Percentiles rank a stretch among this genome's conserved stretches.
These are phyloP conservation scores for Lipotes vexillifer DNA, from an alignment of 2,113 vertebrate genomes.

Conservation along the genomic window DNA sequence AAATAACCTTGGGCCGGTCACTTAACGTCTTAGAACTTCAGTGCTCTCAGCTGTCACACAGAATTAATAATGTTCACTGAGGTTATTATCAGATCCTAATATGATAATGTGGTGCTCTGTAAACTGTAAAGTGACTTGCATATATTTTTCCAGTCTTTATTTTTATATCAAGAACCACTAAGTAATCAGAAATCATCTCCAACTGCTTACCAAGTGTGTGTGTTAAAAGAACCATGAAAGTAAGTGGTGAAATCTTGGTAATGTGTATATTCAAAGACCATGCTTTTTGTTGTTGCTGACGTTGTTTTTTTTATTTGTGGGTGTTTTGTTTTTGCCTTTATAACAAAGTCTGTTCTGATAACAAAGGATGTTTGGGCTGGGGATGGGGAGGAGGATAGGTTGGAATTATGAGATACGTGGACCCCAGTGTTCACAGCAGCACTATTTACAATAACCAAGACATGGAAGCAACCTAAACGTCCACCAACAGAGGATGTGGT, in stretches of 20 bases:
- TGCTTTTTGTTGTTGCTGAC: neutral
- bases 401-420: neutral
- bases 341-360: neutral
- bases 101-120: neutral
- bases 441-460: neutral
- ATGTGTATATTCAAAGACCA: neutral
- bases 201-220: neutral
- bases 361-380: neutral
- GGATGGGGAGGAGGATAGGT: rapidly evolving
- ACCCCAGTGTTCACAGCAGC: neutral
- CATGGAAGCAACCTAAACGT: neutral
- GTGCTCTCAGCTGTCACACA: neutral
- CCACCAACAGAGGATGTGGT: neutral
- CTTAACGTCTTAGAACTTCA: neutral
- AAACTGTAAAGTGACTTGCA: neutral
- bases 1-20: neutral
- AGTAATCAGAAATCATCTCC: neutral
- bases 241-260: neutral
- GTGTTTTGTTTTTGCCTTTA: neutral
- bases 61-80: neutral
- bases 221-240: neutral
- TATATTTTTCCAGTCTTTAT: neutral
- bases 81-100: neutral
- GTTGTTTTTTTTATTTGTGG: neutral
- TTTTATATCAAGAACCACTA: neutral